phyloP scores from a whole-genome alignment of 2,888 invertebrate genomes.

The Limnephilus marmoratus region DNA sequence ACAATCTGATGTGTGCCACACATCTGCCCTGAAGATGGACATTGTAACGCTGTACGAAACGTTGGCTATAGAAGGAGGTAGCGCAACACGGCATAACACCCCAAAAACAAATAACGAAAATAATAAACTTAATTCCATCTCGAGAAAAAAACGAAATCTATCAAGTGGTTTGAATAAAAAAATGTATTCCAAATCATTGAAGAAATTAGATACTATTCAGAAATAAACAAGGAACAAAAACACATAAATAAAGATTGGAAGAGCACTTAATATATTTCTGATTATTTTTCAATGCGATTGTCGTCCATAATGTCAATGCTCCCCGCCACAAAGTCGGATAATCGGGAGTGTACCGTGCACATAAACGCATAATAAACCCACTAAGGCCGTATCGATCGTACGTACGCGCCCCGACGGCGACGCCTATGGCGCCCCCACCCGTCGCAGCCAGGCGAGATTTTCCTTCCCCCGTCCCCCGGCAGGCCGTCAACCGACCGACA shows the following conservation, averaged over 20 bases:
- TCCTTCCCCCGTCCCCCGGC: conserved; percentile 68
- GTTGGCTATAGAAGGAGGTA: too few species aligned
- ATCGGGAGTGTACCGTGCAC: conserved; percentile 47
- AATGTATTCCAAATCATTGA: neutral
- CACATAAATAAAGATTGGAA: neutral
- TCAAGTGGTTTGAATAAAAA: neutral
- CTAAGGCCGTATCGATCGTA: conserved; percentile 73
- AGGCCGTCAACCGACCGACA: neutral
- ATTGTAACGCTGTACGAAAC: too few species aligned
- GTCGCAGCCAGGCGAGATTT: conserved; percentile 66
- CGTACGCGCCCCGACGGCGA: conserved; percentile 76
- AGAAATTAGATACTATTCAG: neutral
- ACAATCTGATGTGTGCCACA: too few species aligned
- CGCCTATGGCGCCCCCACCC: conserved; percentile 76
- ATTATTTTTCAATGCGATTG: neutral
- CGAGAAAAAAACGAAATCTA: neutral
- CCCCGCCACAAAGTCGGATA: neutral
- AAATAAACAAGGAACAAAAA: neutral
- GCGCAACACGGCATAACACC: too few species aligned
- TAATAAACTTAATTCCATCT: neutral
- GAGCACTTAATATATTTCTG: neutral
- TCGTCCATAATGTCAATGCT: neutral
- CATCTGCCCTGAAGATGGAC: too few species aligned
- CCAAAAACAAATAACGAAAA: too few species aligned
- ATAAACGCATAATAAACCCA: conserved; percentile 64